Conservation (phyloP, 30 jellyfish, hydroid and myxozoan genomes). For the Pelagia noctiluca region DNA sequence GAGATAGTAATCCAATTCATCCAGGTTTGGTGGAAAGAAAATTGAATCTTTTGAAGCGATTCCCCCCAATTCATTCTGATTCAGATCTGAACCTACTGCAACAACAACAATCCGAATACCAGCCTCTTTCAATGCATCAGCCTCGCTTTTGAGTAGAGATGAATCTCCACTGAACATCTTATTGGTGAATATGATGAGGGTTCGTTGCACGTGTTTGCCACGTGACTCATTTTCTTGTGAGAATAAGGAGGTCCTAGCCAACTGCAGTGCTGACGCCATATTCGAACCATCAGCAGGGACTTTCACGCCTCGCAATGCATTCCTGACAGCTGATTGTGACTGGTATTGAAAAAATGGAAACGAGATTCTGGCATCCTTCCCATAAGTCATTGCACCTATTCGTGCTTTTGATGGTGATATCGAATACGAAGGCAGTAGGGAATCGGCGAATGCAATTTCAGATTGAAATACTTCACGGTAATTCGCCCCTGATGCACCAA, state of each 20-base stretch:
- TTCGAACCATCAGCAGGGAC: conserved; percentile 46
- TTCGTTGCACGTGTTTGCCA: conserved; percentile 61
- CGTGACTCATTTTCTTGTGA: conserved; percentile 95
- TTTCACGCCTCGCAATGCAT: conserved; percentile 16
- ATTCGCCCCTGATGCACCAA: conserved; percentile 77
- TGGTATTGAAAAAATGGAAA: too few relatives aligned
- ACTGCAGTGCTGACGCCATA: conserved; percentile 76
- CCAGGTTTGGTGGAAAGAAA: conserved; percentile 84
- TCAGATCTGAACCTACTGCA: conserved; percentile 68
- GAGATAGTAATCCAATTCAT: conserved; percentile 59
- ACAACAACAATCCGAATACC: conserved; percentile 76
- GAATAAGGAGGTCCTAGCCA: conserved; percentile 87
- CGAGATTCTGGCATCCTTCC: conserved; percentile 49
- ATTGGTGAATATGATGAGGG: conserved; percentile 78
- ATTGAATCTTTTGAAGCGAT: conserved; percentile 59
- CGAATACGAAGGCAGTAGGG: conserved; percentile 66
- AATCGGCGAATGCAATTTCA: conserved; percentile 46
- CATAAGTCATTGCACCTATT: conserved; percentile 78
- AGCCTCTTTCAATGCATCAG: conserved; percentile 77
- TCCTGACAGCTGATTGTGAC: too few relatives aligned
- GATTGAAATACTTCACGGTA: conserved; percentile 38
- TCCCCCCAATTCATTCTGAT: conserved; percentile 18
- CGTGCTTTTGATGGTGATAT: conserved; percentile 63
- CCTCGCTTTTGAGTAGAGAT: conserved; percentile 72
- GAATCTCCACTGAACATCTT: conserved; percentile 37